Conservation (phyloP, 2,797 vertebrate species). For the Graptemys geographica region DNA sequence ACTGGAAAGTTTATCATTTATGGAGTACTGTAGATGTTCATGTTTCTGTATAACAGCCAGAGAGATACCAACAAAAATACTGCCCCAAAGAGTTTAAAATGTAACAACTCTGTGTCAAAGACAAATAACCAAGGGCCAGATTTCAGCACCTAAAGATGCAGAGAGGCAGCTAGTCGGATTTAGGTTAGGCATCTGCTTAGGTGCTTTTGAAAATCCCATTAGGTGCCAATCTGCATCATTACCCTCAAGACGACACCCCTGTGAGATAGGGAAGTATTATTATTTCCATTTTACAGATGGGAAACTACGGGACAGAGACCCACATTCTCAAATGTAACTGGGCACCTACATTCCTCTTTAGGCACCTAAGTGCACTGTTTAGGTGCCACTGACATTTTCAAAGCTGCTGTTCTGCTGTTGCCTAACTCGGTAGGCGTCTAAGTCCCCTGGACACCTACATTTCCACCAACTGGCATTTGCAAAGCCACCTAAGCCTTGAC, state of each 20-base stretch:
- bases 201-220: neutral
- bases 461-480: too few species aligned
- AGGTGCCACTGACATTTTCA: too few species aligned
- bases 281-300: too few species aligned
- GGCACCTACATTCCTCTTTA: neutral
- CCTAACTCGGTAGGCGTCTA: too few species aligned
- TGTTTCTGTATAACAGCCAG: neutral
- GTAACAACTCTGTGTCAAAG: neutral
- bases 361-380: too few species aligned
- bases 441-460: too few species aligned
- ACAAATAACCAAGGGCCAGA: neutral
- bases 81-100: neutral
- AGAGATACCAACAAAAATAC: neutral
- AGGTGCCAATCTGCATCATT: neutral
- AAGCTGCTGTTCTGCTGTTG: too few species aligned
- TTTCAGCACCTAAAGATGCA: neutral
- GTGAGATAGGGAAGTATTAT: neutral
- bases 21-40: neutral
- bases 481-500: too few species aligned
- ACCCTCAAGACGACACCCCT: neutral
- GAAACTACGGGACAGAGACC: neutral
- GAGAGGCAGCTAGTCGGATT: neutral
- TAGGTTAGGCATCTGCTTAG: neutral
- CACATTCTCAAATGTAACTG: neutral
- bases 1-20: neutral